Base-by-base conservation (phyloP, 2,113 vertebrate species). In the Phrynosoma blainvillii region DNA sequence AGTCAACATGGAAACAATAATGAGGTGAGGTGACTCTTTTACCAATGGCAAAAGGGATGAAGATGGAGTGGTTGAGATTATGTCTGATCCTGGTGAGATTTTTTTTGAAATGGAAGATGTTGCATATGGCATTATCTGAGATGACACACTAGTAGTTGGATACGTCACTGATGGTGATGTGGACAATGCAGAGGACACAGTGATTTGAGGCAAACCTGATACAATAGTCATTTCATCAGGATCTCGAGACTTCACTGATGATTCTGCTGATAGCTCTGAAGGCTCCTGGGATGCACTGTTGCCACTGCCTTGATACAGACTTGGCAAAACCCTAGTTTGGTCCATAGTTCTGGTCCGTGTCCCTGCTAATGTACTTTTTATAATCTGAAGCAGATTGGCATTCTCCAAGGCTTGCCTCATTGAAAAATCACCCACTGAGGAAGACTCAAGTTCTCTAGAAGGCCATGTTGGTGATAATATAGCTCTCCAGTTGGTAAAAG, bases 201-300 rank as follows among this genome's bases (percentile, higher is more conserved):
- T 95, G 91, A 94, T 94, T 84, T 83, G 94, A 95, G 93, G 96
- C 98, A 98, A 97, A 99, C 98, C 98, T 99, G 98, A 97, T 93
- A 88, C 84, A 85, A 95, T 92, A 88, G 96, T 90, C 88, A 86
- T 92, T 94, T 95, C 95, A 52, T 94, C 95, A 92, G 92, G 94
- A 74, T 93, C 92, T 88, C 87, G 96, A 90, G 93, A 90, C 68
- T 86, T 94, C 88, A 95, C 93, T 66, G 97, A 96, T 1, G 91
- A 94, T 93, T 96, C 96, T 1, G 96, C 93, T 74, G 97, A 96
- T 88, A 96, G 95, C 88, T 96, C 96, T 80, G 97, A 93, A 6
- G 96, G 96, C 59, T 97, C 97, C 83, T 96, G 96, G 85, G 96
- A 96, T 73, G 97, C 96, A 70, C 97, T 96, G 42, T 93, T 96